Conservation (phyloP, 2,113 vertebrate genomes). For the Gnathonemus longibarbis region DNA sequence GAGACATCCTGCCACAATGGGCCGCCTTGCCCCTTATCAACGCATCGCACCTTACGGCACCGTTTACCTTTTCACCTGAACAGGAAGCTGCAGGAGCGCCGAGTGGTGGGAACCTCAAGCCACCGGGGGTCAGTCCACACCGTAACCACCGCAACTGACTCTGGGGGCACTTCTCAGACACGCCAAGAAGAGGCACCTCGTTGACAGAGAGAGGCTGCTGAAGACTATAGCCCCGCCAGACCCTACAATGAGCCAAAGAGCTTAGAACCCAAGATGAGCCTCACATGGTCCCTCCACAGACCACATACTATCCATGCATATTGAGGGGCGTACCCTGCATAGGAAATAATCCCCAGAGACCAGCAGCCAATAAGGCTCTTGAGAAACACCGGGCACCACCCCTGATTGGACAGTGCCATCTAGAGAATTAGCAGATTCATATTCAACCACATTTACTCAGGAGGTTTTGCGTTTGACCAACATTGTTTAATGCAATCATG, state of each 20-base stretch:
- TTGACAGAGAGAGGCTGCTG: not conserved
- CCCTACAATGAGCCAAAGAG: not conserved
- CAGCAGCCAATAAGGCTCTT: not conserved
- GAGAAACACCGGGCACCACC: not conserved
- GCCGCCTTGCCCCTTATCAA: conserved; percentile 1
- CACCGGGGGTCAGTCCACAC: conserved; percentile 5
- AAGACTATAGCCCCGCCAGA: not conserved
- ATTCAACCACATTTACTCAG: not conserved
- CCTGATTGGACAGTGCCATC: not conserved
- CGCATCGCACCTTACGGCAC: conserved; percentile 15
- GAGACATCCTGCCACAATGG: not conserved
- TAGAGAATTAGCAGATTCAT: not conserved
- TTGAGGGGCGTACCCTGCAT: not conserved
- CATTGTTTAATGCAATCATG: not conserved
- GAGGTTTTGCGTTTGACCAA: not conserved
- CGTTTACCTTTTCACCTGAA: conserved; percentile 17
- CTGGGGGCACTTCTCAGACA: not conserved
- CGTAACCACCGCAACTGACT: conserved; percentile 17
- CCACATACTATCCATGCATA: not conserved
- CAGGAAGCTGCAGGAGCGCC: conserved; percentile 2
- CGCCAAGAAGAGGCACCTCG: not conserved
- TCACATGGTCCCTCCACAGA: not conserved
- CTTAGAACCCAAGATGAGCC: not conserved
- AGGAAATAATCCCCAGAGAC: not conserved
- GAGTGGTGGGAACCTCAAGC: conserved; percentile 22